Percentiles rank a stretch among this genome's conserved stretches.
These are phyloP conservation scores for Taphrorychus bicolor DNA, from an alignment of 2,888 invertebrate species.

Conservation along the genomic window DNA sequence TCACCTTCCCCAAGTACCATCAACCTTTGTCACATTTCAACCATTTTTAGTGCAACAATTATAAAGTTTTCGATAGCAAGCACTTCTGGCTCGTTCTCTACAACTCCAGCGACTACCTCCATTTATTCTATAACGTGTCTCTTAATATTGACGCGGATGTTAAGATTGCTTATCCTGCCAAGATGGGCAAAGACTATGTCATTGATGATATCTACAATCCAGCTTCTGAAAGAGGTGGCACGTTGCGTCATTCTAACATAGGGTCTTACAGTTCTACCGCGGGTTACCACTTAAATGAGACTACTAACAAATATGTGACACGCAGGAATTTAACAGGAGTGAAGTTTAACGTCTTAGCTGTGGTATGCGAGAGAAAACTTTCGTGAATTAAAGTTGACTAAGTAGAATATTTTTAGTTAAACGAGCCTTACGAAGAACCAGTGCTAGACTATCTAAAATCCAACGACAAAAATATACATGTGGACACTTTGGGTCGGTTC, in stretches of 20 bases:
- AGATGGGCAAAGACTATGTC: not conserved
- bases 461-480: constrained; percentile 45
- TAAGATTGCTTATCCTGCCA: constrained; percentile 36
- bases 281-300: constrained; percentile 43
- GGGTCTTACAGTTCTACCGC: constrained; percentile 61
- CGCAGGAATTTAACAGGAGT: constrained; percentile 66
- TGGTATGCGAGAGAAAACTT: constrained; percentile 54
- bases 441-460: constrained; percentile 47
- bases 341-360: constrained; percentile 64
- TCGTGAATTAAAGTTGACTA: not conserved
- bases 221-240: constrained; percentile 64
- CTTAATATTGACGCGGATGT: constrained; percentile 48
- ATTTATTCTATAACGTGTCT: constrained; percentile 43
- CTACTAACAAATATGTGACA: constrained; percentile 55
- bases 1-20: constrained; percentile 2
- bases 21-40: not conserved
- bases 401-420: constrained; percentile 55
- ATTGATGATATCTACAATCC: constrained; percentile 65
- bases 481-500: constrained; percentile 53
- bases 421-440: constrained; percentile 47
- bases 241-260: constrained; percentile 59
- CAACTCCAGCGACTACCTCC: constrained; percentile 30
- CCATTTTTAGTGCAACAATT: constrained; percentile 42
- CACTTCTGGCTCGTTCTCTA: constrained; percentile 49
- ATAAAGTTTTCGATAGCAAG: constrained; percentile 41